phyloP scores from a whole-genome alignment of 2,888 invertebrate genomes.

The Aphrophora alni region DNA sequence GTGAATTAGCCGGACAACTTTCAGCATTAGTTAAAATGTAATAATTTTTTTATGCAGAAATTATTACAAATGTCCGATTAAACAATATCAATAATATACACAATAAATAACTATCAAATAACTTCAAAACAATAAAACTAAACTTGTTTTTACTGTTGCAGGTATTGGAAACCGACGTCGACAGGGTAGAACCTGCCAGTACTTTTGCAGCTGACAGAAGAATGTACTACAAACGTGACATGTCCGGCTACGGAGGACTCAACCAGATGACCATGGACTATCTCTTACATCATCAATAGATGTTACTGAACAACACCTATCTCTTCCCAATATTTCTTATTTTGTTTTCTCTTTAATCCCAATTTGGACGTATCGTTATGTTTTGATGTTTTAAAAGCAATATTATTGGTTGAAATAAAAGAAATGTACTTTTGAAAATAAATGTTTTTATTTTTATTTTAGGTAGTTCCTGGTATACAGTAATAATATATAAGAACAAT shows the following conservation, averaged over 20 bases:
- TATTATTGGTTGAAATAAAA: not conserved
- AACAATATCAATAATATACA: no score
- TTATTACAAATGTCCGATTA: no score
- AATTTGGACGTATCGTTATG: not conserved
- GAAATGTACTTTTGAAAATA: conserved; percentile 9
- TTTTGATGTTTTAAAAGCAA: not conserved
- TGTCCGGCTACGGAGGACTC: conserved; percentile 33
- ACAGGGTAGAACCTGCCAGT: conserved; percentile 38
- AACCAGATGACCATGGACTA: conserved; percentile 35
- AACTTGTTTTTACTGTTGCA: conserved; percentile 30
- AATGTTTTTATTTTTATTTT: no score
- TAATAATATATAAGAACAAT: no score
- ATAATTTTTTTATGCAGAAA: no score
- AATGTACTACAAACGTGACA: conserved; percentile 32
- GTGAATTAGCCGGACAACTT: no score
- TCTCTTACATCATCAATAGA: conserved; percentile 20
- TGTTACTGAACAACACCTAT: not conserved
- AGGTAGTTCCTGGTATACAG: no score
- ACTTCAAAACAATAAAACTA: no score
- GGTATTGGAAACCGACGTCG: conserved; percentile 46
- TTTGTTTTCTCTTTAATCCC: not conserved
- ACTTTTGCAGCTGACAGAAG: conserved; percentile 26
- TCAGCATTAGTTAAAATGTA: no score
- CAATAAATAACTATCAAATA: no score
- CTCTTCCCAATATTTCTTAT: not conserved